phyloP scores from a whole-genome alignment of 2,888 invertebrate genomes.

The Synergus japonicus region DNA sequence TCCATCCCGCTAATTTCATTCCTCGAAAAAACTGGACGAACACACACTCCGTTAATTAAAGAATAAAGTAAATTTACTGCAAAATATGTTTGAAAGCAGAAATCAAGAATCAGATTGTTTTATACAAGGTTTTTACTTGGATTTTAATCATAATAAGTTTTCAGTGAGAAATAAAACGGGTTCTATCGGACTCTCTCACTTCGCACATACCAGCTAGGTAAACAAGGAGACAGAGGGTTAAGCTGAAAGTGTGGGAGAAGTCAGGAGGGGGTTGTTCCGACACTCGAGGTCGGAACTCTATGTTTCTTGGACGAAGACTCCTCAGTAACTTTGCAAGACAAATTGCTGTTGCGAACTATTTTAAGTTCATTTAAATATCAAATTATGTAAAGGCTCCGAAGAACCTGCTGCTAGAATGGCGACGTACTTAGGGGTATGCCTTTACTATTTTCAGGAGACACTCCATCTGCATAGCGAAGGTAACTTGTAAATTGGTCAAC shows the following conservation, averaged over 20 bases:
- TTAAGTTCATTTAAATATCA: constrained; percentile 73
- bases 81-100: neutral
- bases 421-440: constrained; percentile 25
- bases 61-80: neutral
- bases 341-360: constrained; percentile 73
- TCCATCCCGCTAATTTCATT: too few relatives aligned
- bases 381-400: constrained; percentile 61
- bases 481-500: constrained; percentile 16
- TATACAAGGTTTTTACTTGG: neutral
- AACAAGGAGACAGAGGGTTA: constrained; percentile 13
- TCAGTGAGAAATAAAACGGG: neutral
- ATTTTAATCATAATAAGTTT: constrained; percentile 1
- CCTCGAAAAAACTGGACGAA: too few relatives aligned
- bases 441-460: constrained; percentile 33
- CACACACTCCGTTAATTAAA: too few relatives aligned
- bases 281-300: constrained; percentile 34
- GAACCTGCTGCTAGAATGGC: constrained; percentile 28
- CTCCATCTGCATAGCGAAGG: constrained; percentile 21
- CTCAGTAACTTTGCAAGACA: constrained; percentile 67
- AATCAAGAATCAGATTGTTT: neutral
- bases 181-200: neutral
- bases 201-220: constrained; percentile 17
- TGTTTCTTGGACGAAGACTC: constrained; percentile 39
- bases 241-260: neutral
- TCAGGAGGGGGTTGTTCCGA: constrained; percentile 1